Conservation (phyloP, 2,113 vertebrate genomes). For the Callipepla squamata region DNA sequence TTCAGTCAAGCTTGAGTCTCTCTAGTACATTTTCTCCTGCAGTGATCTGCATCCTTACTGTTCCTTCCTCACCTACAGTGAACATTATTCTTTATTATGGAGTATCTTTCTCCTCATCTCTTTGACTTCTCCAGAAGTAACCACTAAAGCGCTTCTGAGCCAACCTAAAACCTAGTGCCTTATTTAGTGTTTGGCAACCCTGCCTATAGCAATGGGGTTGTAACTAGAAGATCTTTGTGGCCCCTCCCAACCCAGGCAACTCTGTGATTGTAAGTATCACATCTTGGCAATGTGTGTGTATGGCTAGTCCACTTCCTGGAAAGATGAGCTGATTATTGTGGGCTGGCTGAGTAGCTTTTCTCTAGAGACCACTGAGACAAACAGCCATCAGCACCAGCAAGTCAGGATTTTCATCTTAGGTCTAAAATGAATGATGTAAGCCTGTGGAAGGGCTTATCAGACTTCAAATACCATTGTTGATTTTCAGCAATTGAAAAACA, state of each 20-base stretch:
- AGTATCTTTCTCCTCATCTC: background rate
- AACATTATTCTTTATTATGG: background rate
- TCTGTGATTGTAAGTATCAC: background rate
- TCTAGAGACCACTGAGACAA: background rate
- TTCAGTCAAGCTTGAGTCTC: background rate
- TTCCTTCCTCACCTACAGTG: background rate
- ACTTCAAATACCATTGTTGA: background rate
- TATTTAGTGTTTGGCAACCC: too few relatives aligned
- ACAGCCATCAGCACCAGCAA: background rate
- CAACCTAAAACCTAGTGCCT: too few relatives aligned
- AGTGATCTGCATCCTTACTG: background rate
- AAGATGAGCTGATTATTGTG: background rate
- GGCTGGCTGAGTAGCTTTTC: background rate
- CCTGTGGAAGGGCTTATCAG: background rate
- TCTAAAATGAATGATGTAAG: background rate
- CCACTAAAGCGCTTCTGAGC: too few relatives aligned
- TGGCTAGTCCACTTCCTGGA: background rate
- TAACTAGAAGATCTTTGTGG: too few relatives aligned
- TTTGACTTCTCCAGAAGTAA: background rate
- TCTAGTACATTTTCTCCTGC: background rate
- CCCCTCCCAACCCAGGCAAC: too few relatives aligned
- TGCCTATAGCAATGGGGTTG: too few relatives aligned
- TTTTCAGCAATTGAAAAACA: background rate
- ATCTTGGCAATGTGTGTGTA: rapidly evolving
- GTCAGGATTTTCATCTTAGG: background rate